Evolutionary conservation across 2,888 invertebrate species (phyloP).

Genomic region (Clunio marinus): DNA sequence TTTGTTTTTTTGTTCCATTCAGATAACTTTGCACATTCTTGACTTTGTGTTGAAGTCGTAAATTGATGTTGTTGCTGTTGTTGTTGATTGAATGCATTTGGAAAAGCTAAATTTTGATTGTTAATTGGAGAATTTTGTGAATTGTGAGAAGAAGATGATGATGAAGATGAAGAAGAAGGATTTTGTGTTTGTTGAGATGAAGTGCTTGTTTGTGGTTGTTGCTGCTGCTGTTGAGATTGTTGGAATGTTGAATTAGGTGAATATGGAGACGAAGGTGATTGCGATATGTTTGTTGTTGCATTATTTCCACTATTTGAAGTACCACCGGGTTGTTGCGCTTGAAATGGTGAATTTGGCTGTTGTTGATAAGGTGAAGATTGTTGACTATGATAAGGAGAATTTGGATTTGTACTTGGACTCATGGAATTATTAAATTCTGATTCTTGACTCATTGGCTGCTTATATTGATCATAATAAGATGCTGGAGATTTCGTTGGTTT

Average conservation of each 20-base stretch:
- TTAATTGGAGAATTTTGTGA: constrained; percentile 44
- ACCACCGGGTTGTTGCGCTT: constrained; percentile 43
- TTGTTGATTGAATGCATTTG: constrained; percentile 41
- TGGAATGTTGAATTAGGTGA: constrained; percentile 48
- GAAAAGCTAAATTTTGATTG: constrained; percentile 40
- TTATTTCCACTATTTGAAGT: background rate
- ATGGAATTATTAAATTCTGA: constrained; percentile 56
- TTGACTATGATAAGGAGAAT: constrained; percentile 55
- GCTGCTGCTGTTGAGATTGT: constrained; percentile 44
- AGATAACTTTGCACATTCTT: background rate
- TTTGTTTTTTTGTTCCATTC: constrained; percentile 32
- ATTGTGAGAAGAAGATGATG: constrained; percentile 40
- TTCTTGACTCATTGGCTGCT: constrained; percentile 54
- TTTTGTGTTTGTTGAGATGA: background rate
- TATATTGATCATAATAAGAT: constrained; percentile 57
- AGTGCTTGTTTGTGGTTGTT: constrained; percentile 41
- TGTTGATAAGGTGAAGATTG: constrained; percentile 52
- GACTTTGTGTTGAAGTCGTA: background rate
- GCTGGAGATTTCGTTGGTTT: constrained; percentile 41
- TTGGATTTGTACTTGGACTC: constrained; percentile 55
- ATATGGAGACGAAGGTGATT: constrained; percentile 51
- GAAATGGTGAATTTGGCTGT: constrained; percentile 53
- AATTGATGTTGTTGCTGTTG: constrained; percentile 35
- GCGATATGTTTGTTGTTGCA: constrained; percentile 43
- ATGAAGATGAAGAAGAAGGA: background rate